A percentile compares a stretch with the other conserved stretches of the same genome.
Evolutionary conservation across 2,888 invertebrate species (phyloP).

Genomic region (Habroteleia sp.): DNA sequence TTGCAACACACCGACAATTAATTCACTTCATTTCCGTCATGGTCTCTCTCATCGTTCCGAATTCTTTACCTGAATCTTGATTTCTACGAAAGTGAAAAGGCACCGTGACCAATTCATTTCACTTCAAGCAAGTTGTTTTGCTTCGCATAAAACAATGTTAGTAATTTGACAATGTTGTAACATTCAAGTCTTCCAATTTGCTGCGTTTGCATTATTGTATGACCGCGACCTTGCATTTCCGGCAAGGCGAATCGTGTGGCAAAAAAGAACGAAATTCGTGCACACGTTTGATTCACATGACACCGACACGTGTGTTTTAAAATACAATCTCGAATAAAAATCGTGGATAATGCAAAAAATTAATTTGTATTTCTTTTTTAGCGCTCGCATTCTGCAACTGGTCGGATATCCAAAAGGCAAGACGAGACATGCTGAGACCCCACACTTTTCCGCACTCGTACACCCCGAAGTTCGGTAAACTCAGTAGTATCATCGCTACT

Average conservation of each 20-base stretch:
- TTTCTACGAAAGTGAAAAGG: constrained; percentile 40
- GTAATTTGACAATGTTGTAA: constrained; percentile 29
- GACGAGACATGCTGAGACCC: constrained; percentile 83
- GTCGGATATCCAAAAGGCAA: constrained; percentile 84
- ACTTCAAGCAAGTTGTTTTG: constrained; percentile 23
- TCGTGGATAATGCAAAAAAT: no score
- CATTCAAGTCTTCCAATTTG: constrained; percentile 39
- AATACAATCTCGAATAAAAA: neutral
- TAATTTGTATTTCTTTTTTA: constrained; percentile 71
- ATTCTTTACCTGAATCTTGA: constrained; percentile 20
- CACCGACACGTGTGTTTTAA: neutral
- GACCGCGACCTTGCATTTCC: constrained; percentile 67
- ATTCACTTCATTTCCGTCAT: constrained; percentile 15
- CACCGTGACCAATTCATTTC: constrained; percentile 10
- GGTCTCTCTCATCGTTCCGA: neutral
- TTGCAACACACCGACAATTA: constrained; percentile 16
- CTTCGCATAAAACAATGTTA: constrained; percentile 12
- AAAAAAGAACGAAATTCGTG: no score
- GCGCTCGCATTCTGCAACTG: constrained; percentile 87
- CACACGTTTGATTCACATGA: no score
- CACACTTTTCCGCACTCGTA: constrained; percentile 84
- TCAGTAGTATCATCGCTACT: constrained; percentile 82
- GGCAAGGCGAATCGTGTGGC: constrained; percentile 41
- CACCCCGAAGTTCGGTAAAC: constrained; percentile 82
- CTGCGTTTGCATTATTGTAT: constrained; percentile 53